Evolutionary conservation across 2,797 vertebrate genomes (phyloP).

Genomic region (Halcyon smyrnensis): DNA sequence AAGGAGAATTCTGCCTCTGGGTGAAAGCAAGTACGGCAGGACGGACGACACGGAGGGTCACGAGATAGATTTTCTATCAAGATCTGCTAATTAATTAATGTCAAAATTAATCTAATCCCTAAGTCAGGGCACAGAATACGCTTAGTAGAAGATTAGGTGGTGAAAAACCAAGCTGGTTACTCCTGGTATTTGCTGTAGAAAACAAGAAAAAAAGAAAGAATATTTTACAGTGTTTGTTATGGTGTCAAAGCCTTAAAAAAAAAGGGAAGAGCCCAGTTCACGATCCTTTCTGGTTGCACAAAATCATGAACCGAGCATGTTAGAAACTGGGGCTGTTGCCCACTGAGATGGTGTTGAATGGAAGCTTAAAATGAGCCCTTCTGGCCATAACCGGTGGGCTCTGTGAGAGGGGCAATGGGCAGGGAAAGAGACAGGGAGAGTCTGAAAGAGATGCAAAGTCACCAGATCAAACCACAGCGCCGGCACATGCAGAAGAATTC

Average conservation of each 20-base stretch:
- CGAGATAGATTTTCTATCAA: neutral
- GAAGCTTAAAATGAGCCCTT: neutral
- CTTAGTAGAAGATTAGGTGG: neutral
- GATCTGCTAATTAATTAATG: neutral
- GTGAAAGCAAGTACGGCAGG: neutral
- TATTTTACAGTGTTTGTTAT: neutral
- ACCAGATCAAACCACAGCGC: neutral
- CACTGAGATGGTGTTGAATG: neutral
- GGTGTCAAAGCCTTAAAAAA: too few relatives aligned
- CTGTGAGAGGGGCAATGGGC: neutral
- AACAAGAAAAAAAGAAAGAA: neutral
- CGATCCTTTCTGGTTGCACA: neutral
- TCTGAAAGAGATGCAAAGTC: neutral
- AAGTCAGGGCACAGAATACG: neutral
- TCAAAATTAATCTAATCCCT: neutral
- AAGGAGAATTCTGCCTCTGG: neutral
- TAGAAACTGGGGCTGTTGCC: neutral
- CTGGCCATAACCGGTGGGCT: neutral
- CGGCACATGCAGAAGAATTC: neutral
- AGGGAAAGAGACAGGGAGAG: neutral
- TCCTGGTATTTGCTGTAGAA: neutral
- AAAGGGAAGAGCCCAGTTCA: neutral
- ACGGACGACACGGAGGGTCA: neutral
- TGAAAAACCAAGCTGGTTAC: neutral
- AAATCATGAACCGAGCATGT: rapidly evolving